A percentile compares a stretch with the other conserved stretches of the same genome.
These are phyloP conservation scores for Upupa epops DNA, from an alignment of 2,113 vertebrate species.

Conservation along the genomic window DNA sequence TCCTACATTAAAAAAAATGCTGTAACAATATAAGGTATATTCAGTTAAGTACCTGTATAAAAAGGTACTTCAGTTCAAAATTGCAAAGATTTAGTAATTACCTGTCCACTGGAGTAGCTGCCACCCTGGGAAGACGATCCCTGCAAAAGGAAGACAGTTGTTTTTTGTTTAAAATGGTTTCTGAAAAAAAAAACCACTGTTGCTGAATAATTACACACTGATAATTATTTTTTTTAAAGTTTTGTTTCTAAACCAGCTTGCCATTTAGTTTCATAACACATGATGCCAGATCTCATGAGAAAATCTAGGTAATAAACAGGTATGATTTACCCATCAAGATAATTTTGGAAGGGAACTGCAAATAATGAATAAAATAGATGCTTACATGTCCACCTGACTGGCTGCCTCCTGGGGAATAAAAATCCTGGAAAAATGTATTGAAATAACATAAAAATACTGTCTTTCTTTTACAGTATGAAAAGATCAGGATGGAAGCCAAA, in stretches of 20 bases:
- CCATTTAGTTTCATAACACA: background rate
- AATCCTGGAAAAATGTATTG: conserved; percentile 66
- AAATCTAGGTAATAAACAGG: background rate
- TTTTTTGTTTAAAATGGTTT: background rate
- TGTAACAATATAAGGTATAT: background rate
- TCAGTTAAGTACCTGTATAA: background rate
- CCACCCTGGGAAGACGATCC: conserved; percentile 53
- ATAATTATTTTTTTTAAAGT: background rate
- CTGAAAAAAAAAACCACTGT: background rate
- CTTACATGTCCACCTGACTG: conserved; percentile 71
- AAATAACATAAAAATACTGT: conserved; percentile 34
- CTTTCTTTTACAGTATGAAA: background rate
- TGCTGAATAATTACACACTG: background rate
- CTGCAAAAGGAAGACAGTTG: background rate
- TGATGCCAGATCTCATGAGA: background rate
- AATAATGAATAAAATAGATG: conserved; percentile 60
- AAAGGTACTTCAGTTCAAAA: background rate
- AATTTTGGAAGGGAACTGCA: conserved; percentile 17
- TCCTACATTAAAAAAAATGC: background rate
- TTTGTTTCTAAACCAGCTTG: background rate
- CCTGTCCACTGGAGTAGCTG: conserved; percentile 36
- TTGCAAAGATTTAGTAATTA: background rate
- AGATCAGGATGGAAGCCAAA: background rate
- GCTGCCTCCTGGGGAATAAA: conserved; percentile 67
- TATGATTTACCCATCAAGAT: background rate